Evolutionary conservation across 2,888 invertebrate species (phyloP), one percentile per base, ranked within the genome.

Genomic region (Aethes cnicana): DNA sequence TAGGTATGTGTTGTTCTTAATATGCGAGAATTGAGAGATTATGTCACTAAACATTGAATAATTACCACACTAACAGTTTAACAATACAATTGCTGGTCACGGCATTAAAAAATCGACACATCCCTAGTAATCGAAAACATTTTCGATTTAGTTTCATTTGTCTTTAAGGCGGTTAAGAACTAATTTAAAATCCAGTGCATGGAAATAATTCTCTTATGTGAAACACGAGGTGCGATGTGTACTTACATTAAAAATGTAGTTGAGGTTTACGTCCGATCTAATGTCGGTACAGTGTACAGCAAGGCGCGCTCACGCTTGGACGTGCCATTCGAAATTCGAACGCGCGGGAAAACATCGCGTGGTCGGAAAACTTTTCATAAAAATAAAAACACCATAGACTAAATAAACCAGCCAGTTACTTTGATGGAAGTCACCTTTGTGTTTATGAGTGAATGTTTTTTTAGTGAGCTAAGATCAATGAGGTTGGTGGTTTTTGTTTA

Each of bases 291-390:
- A 52, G 52, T 52, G 37, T 46, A 37, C 37, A 16, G 44, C 8
- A 32, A 30, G 46, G 20, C 52, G 52, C 52, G 37, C 32, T 37
- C 11, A 44, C 18, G 46, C 25, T 18, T 32, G 33, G 52, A 52
- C 52, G 52, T 46, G 33, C 20, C 37, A 26, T 18, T 21, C 30
- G 44, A 12, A n/a, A 5, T 30, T 43, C 43, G 18, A 26, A 18
- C 49, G 42, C 52, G 52, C 50, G 50, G 50, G 52, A 46, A 52
- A 52, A 52, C 44, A 46, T 48, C 49, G 49, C 35, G 42, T n/a
- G n/a, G n/a, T 1, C 42, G 33, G 20, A 33, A 33, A 43, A 50
- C 30, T 44, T 44, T 46, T 36, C 20, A n/a, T 50, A 18, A 44
- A 43, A 44, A 21, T 49, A 28, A 36, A 14, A 11, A 37, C 37